Conservation (phyloP, 1,140 invertebrate species). For the Sminthurinus signatus region DNA sequence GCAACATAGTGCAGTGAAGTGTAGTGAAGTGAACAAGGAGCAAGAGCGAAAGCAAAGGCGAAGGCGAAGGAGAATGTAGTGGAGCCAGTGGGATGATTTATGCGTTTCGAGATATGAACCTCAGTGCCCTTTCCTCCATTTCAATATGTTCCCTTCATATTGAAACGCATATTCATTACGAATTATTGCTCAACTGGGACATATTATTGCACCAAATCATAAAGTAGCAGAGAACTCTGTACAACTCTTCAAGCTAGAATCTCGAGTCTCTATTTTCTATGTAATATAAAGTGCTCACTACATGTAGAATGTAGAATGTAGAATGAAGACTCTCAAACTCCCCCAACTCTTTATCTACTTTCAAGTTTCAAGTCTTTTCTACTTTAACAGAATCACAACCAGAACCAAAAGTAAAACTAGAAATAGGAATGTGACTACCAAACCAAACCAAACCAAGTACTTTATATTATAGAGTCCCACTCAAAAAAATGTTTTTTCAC, state of each 20-base stretch:
- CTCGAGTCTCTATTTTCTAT: too few species aligned
- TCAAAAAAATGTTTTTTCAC: too few species aligned
- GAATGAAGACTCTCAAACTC: too few species aligned
- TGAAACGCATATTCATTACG: constrained; percentile 50
- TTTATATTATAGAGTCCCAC: too few species aligned
- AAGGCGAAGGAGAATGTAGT: not conserved
- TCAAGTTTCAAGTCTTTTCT: constrained; percentile 20
- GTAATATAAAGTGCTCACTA: too few species aligned
- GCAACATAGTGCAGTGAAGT: too few species aligned
- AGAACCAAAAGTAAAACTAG: too few species aligned
- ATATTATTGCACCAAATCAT: constrained; percentile 43
- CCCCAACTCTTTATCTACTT: constrained; percentile 38
- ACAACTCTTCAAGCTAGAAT: not conserved
- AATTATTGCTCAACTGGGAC: constrained; percentile 44
- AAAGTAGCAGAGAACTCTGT: constrained; percentile 31
- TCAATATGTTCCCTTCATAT: constrained; percentile 45
- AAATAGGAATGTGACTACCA: too few species aligned
- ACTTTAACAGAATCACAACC: too few species aligned
- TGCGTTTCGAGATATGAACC: constrained; percentile 26
- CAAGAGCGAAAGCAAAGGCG: not conserved
- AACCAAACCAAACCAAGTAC: too few species aligned
- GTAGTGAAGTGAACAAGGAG: too few species aligned
- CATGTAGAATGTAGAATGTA: too few species aligned
- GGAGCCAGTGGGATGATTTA: constrained; percentile 30
- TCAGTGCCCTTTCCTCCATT: constrained; percentile 30